Evolutionary conservation across 2,888 invertebrate genomes (phyloP).

Genomic region (Mythimna albipuncta): DNA sequence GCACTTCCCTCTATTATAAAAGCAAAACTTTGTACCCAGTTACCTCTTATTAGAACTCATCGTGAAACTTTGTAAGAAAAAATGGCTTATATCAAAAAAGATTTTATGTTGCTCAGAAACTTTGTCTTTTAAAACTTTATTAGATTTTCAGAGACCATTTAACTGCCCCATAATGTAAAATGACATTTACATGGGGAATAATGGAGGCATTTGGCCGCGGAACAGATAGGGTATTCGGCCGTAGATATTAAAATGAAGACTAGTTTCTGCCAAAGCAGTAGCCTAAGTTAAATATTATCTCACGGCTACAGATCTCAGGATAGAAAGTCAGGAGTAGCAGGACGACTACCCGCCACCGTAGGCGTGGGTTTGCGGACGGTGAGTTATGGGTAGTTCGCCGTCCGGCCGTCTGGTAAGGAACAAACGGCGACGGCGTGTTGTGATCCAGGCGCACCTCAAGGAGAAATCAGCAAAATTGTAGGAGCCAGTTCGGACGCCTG

Average conservation of each 20-base stretch:
- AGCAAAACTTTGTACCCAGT: constrained; percentile 41
- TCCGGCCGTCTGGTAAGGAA: too few relatives aligned
- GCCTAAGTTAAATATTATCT: too few relatives aligned
- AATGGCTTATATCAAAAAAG: constrained; percentile 19
- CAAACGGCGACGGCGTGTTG: too few relatives aligned
- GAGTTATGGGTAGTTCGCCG: too few relatives aligned
- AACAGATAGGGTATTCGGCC: background rate
- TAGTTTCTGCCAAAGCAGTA: too few relatives aligned
- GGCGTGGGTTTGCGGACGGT: too few relatives aligned
- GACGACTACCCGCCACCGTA: too few relatives aligned
- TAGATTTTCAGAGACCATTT: constrained; percentile 14
- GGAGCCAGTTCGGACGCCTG: too few relatives aligned
- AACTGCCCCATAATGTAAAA: background rate
- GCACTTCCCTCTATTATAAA: constrained; percentile 26
- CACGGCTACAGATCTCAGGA: too few relatives aligned
- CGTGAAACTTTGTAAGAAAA: constrained; percentile 34
- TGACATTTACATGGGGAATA: background rate
- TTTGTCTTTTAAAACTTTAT: constrained; percentile 36
- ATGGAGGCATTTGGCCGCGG: background rate
- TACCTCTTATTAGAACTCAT: constrained; percentile 41
- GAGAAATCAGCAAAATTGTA: too few relatives aligned
- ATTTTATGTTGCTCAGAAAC: constrained; percentile 27
- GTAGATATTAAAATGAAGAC: background rate
- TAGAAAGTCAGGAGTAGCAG: too few relatives aligned
- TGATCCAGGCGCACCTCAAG: too few relatives aligned